Base-by-base conservation (phyloP, 1,140 invertebrate species). In the Apis cerana region DNA sequence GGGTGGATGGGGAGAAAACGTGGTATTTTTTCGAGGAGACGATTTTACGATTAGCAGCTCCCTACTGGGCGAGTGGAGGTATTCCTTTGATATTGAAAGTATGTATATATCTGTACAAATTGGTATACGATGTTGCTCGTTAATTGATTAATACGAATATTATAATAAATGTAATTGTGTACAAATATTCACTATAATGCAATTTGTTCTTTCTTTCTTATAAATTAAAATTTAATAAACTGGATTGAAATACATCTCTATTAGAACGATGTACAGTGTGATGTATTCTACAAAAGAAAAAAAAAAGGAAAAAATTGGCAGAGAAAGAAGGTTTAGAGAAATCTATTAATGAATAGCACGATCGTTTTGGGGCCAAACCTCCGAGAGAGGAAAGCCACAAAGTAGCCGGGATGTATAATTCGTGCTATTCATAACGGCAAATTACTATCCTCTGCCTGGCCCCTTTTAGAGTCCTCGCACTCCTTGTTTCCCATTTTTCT, bases 351-450 rank as follows among this genome's bases (percentile, higher is more conserved):
- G 69, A 83, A 79, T 72, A 79, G 68, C 75, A 54, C 1, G 33
- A 48, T 72, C 50, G 81, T 64, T 62, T 80, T 56, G 54, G 10
- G 15, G 15, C 12, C 33, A 59, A 56, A 43, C 52, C 64, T 19
- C 62, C 19, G 23, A 50, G 23, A 50, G 23, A 69, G 56, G 43
- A 79, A 71, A 79, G 54, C 75, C 76, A 83, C 76, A 83, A 85
- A 83, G 81, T 85, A 85, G 84, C 84, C 27, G 48, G 10, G 56
- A 74, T 70, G 5, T 80, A 80, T 80, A 74, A 72, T 79, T 59
- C 50, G 76, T 50, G 65, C 70, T 76, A 83, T 83, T 79, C 82
- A 71, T 77, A 85, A 58, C 75, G 69, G 75, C 59, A 83, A 88
- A 83, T 82, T 82, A 68, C 68, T 64, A 64, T 62, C 52, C 48